Base-by-base conservation (phyloP, 92 coral and sea anemone species). In the Porites lobata region DNA sequence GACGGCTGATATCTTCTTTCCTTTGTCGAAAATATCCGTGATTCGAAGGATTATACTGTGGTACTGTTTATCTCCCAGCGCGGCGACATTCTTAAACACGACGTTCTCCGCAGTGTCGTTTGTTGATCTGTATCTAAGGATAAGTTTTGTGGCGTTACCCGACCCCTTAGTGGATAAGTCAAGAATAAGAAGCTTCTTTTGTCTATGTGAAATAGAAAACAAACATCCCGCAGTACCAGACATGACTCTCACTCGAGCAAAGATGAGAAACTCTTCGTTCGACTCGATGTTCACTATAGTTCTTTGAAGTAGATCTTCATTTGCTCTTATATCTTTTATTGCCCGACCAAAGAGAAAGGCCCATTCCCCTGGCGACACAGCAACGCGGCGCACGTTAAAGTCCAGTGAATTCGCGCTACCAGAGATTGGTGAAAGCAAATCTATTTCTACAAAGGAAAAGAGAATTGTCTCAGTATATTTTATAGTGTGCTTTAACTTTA, bases 121-220 rank as follows among this genome's bases (percentile, higher is more conserved):
- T 1, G 83, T 78, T 1, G 95, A 87, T n/a, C 98, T 77, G 88
- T 95, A 95, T 50, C 76, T 83, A 66, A 95, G 78, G 7, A 77
- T 43, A 26, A 95, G 66, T 50, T 83, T 93, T 1, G 94, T 73
- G 57, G 76, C 63, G 8, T 76, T 83, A 53, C 92, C 83, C 10
- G n/a, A 17, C 4, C 92, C 94, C 22, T 77, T 82, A n/a, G 84
- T 29, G 5, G 74, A 38, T 26, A 94, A 14, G 14, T 94, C 98
- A 10, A 94, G 51, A 26, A 94, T 89, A n/a, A 80, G 50, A 2
- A 85, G 72, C 88, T 78, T 94, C 32, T 75, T 81, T 64, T 86
- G 84, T 15, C 72, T 51, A 68, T 92, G 95, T 7, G 87, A 82
- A 72, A 95, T 93, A 9, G 98, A 95, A 43, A 95, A 95, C 7